Evolutionary conservation across 2,888 invertebrate genomes (phyloP), one percentile per base, ranked within the genome.

Genomic region (Oscheius sp.): DNA sequence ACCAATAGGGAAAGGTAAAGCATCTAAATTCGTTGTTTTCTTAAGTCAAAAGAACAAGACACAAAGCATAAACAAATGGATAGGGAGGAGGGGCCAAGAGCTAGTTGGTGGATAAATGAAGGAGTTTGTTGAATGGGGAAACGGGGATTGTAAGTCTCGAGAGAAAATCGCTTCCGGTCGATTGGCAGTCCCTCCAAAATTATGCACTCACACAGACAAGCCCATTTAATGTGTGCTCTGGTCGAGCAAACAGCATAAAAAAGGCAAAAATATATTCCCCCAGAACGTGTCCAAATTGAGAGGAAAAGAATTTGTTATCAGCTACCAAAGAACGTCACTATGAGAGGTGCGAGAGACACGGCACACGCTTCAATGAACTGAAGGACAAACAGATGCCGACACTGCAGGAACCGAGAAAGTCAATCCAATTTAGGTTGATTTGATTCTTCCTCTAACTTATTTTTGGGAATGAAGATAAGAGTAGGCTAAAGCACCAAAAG

Each of bases 371-470:
- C 55, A 34, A 55, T 55, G 55, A 15, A 34, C 37, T 34, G 46
- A 55, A 55, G 57, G 50, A 48, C 55, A 69, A 65, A 69, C 69
- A 67, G 57, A 69, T 31, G 55, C 55, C 27, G 65, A 58, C 42
- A n/a, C n/a, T n/a, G n/a, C n/a, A 53, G 31, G 50, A 52, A 6
- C 39, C 58, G 29, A 29, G 48, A 45, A 3, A 20, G 6, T 6
- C 15, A 12, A 15, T 55, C 29, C n/a, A 3, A 12, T 34, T 31
- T 10, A 37, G 37, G 15, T 8, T 37, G 15, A 37, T 15, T 10
- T 10, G 37, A 37, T 37, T 37, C 15, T 10, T 37, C 37, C 8
- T 10, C 37, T 37, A 15, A 15, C n/a, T n/a, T 37, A 37, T 8
- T 37, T 37, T 15, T 10, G 37, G 8, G 6, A 23, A 23, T 4